Conservation (phyloP, 2,888 invertebrate genomes). For the Seladonia tumulorum region DNA sequence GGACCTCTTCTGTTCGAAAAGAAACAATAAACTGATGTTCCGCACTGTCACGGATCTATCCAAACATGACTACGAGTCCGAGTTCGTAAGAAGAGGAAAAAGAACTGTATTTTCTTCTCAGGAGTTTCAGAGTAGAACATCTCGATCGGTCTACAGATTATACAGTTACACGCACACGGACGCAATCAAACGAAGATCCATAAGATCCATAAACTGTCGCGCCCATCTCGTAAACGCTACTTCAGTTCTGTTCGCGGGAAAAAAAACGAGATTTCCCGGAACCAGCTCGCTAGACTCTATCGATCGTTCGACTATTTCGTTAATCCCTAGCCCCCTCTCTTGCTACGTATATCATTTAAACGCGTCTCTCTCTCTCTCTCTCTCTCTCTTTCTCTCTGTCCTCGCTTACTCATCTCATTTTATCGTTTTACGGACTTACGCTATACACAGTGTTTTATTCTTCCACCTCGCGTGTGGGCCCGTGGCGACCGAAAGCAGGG, state of each 20-base stretch:
- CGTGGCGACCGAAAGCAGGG: slow-evolving; percentile 69
- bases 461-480: slow-evolving; percentile 28
- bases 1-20: neutral
- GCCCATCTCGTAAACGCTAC: slow-evolving; percentile 66
- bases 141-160: slow-evolving; percentile 49
- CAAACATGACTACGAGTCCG: slow-evolving; percentile 34
- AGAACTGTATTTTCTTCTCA: slow-evolving; percentile 59
- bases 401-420: slow-evolving; percentile 13
- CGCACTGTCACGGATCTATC: neutral
- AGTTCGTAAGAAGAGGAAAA: slow-evolving; percentile 52
- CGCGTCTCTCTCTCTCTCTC: too few relatives aligned
- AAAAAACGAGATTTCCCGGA: slow-evolving; percentile 15
- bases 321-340: neutral
- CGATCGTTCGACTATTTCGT: slow-evolving; percentile 11
- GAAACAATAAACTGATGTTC: neutral
- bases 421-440: slow-evolving; percentile 57
- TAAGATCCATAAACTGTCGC: slow-evolving; percentile 9
- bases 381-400: neutral
- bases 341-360: neutral
- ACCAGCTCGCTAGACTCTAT: slow-evolving; percentile 19
- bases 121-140: slow-evolving; percentile 43
- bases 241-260: slow-evolving; percentile 72
- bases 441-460: slow-evolving; percentile 44
- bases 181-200: slow-evolving; percentile 15
- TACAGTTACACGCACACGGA: slow-evolving; percentile 20